Conservation (phyloP, 2,797 vertebrate species). For the Telmatherina bonti region DNA sequence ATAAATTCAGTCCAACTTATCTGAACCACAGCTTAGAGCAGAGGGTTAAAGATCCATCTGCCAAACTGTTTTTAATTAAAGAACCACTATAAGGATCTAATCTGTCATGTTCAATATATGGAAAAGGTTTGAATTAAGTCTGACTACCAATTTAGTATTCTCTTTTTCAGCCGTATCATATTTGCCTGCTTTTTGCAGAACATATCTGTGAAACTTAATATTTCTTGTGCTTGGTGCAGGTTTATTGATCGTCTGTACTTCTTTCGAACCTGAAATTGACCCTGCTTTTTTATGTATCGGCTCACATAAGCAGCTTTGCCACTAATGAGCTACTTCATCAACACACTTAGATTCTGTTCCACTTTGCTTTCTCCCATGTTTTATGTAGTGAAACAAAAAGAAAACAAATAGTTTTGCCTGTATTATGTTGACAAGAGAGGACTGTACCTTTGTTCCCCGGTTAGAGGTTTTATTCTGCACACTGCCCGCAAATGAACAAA, state of each 20-base stretch:
- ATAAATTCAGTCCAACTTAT: background rate
- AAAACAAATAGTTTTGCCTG: background rate
- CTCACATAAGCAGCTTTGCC: constrained; percentile 40
- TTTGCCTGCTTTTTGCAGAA: no score
- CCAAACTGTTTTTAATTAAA: background rate
- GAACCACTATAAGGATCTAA: background rate
- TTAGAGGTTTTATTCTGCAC: background rate
- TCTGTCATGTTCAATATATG: constrained; percentile 1
- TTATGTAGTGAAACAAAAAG: background rate
- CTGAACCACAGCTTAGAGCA: background rate
- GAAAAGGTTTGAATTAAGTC: background rate
- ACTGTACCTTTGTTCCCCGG: background rate
- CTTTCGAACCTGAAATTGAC: constrained; percentile 48
- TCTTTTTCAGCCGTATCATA: background rate
- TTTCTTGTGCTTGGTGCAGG: constrained; percentile 36
- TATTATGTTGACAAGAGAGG: background rate
- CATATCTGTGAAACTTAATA: constrained; percentile 23
- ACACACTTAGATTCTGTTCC: constrained; percentile 19
- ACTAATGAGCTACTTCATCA: constrained; percentile 55
- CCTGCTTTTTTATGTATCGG: constrained; percentile 15
- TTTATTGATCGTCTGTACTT: constrained; percentile 59
- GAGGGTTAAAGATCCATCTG: background rate
- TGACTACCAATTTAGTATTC: background rate
- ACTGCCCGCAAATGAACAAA: no score
- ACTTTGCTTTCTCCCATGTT: background rate